phyloP scores from a whole-genome alignment of 2,888 invertebrate genomes.

The Andrena hattorfiana region DNA sequence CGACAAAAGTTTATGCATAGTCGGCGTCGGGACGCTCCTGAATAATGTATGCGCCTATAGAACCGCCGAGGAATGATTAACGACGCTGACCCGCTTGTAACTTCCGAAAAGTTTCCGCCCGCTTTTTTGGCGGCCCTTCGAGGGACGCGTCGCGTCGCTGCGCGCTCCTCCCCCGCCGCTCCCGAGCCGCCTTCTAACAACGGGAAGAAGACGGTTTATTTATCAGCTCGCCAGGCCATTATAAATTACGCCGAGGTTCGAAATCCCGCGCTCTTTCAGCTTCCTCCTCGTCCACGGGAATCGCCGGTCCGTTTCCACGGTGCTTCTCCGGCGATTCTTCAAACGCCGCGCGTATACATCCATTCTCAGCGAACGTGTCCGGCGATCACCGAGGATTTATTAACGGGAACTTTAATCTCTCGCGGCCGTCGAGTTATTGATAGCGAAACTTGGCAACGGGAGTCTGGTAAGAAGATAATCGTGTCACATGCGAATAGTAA shows the following conservation, averaged over 20 bases:
- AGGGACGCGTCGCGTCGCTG: too few species aligned
- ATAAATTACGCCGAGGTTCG: conserved; percentile 26
- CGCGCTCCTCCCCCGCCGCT: background rate
- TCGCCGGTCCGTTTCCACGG: conserved; percentile 1
- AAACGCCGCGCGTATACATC: background rate
- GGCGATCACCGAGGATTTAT: conserved; percentile 28
- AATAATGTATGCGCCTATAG: conserved; percentile 72
- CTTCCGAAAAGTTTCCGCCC: conserved; percentile 63
- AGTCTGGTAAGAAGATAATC: conserved; percentile 9
- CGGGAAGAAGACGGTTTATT: conserved; percentile 17
- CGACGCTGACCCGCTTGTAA: conserved; percentile 66
- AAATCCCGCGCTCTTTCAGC: background rate
- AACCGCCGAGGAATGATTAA: conserved; percentile 68
- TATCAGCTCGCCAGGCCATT: conserved; percentile 33
- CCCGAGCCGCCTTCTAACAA: background rate
- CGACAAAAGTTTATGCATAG: conserved; percentile 74
- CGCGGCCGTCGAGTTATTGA: conserved; percentile 12
- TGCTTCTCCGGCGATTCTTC: conserved; percentile 10
- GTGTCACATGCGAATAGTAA: background rate
- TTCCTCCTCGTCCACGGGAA: background rate
- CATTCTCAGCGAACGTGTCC: background rate
- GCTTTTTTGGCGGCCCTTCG: conserved; percentile 14
- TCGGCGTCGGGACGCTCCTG: conserved; percentile 69
- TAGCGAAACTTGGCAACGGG: conserved; percentile 5
- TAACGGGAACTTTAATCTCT: conserved; percentile 21